These are phyloP conservation scores for Diplodus puntazzo DNA, from an alignment of 2,797 vertebrate genomes.

Conservation along the genomic window DNA sequence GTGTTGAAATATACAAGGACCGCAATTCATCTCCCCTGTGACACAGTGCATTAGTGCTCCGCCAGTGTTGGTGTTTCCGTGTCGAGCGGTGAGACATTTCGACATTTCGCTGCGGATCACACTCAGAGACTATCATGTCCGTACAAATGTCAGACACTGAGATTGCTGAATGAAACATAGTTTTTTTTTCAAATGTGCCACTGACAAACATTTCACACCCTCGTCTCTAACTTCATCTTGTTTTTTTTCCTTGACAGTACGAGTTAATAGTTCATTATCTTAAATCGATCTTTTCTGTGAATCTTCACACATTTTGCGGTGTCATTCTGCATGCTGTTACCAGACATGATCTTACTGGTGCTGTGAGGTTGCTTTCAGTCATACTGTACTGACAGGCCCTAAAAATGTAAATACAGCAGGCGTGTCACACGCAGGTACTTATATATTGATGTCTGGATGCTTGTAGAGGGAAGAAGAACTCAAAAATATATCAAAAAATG, in stretches of 20 bases:
- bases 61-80: neutral
- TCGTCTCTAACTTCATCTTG: conserved; percentile 1
- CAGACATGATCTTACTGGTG: neutral
- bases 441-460: neutral
- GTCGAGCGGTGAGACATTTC: neutral
- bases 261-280: neutral
- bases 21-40: neutral
- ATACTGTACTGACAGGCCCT: neutral
- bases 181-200: neutral
- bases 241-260: neutral
- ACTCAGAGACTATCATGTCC: neutral
- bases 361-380: neutral
- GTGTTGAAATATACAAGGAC: neutral
- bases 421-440: neutral
- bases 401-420: neutral
- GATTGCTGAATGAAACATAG: neutral
- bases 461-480: neutral
- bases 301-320: neutral
- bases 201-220: neutral
- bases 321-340: neutral
- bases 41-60: neutral
- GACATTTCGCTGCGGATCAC: neutral
- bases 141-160: neutral
- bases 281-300: neutral
- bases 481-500: neutral